Base-by-base conservation (phyloP, 2,888 invertebrate genomes). In the Globia sparganii region DNA sequence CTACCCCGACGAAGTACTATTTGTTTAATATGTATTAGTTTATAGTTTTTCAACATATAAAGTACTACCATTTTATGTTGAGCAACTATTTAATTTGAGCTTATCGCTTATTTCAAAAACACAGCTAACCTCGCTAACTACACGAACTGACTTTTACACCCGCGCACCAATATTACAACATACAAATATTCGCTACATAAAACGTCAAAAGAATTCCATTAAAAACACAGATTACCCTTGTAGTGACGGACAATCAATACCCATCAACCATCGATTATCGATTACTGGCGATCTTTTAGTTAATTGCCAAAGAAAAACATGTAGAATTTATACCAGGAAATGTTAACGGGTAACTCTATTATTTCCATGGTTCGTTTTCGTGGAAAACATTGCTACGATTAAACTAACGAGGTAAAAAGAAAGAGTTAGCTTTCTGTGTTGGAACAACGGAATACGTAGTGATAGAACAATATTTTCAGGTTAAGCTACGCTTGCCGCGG, bases 261-360 rank as follows among this genome's bases (percentile, higher is more conserved):
- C 34, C 2, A 46, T 25, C 3, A 43, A 1, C 21, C 40, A 86
- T 86, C 78, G 76, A 84, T 86, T 76, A 65, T 82, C 78, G 78
- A 84, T 83, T 82, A 86, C 37, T 18, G 18, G 64, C 78, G 31
- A 78, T 84, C 43, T 74, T 72, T 78, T 72, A 82, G 71, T 72
- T 82, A 84, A 86, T 79, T 73, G 65, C 66, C 11, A 66, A 72
- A 56, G 65, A 61, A 56, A 66, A 70, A 58, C 62, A 53, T 43
- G 84, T 64, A 56, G 15, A 46, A 59, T 46, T 77, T 75, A 69
- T 82, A 75, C 83, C 34, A 2, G 28, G 77, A 85, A 81, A 28
- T 15, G 62, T 59, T 75, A 46, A 58, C 31, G 58, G 69, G 65
- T 69, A 53, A 58, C 56, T 25, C 75, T 49, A 58, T 84, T 72